Percentiles rank a stretch among this genome's conserved stretches.
These are phyloP conservation scores for Drosophila rubida DNA, from an alignment of 2,888 invertebrate species.

Conservation along the genomic window DNA sequence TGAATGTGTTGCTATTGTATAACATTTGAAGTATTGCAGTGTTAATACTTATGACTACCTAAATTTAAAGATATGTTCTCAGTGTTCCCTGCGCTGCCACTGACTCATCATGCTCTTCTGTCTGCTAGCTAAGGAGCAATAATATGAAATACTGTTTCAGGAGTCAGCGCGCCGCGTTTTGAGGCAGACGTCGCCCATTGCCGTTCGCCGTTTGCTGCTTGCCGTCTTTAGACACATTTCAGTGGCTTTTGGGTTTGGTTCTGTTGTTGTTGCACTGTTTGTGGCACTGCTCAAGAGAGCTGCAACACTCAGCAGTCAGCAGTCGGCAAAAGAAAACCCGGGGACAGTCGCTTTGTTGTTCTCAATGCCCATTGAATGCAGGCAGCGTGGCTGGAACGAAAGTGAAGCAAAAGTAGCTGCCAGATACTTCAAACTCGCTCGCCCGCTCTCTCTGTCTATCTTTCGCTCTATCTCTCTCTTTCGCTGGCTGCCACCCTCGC, in stretches of 20 bases:
- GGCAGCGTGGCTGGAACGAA: constrained; percentile 68
- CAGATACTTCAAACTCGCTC: constrained; percentile 63
- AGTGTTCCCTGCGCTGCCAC: neutral
- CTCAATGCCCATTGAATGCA: constrained; percentile 68
- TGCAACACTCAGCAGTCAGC: constrained; percentile 14
- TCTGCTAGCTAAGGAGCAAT: neutral
- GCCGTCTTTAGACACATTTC: constrained; percentile 71
- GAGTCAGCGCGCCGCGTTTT: constrained; percentile 42
- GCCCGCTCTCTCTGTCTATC: neutral
- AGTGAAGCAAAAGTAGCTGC: constrained; percentile 75
- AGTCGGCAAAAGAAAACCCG: constrained; percentile 17
- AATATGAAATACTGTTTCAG: constrained; percentile 69
- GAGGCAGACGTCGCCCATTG: constrained; percentile 47
- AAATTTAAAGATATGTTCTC: neutral
- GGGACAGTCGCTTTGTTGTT: constrained; percentile 48
- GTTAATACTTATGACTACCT: no score
- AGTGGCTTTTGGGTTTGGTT: constrained; percentile 70
- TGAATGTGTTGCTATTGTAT: no score
- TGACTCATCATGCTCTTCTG: neutral
- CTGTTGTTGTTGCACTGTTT: constrained; percentile 34
- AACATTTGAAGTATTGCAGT: no score
- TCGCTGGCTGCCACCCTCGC: constrained; percentile 24
- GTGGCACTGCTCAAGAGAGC: constrained; percentile 48
- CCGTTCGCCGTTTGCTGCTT: constrained; percentile 29
- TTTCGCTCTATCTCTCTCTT: neutral